Conservation (phyloP, 2,888 invertebrate species). For the Zhuqinia jingwanae region DNA sequence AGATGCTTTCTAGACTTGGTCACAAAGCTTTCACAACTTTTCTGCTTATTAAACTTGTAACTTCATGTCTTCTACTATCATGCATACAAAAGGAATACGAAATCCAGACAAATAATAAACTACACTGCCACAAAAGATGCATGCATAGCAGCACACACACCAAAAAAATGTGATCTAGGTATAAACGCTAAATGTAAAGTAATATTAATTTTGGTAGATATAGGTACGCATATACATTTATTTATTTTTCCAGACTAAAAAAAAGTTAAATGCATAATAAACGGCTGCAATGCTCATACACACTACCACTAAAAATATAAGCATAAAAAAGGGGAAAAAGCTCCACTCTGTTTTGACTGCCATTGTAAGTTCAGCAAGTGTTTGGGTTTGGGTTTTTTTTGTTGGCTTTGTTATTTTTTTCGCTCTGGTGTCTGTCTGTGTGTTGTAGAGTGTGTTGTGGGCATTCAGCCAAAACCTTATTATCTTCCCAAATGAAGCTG, state of each 20-base stretch:
- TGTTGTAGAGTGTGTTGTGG: neutral
- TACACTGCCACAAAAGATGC: too few relatives aligned
- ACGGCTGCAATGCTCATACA: too few relatives aligned
- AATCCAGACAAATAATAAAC: too few relatives aligned
- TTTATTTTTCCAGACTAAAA: neutral
- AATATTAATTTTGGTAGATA: too few relatives aligned
- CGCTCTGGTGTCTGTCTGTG: neutral
- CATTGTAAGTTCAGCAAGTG: neutral
- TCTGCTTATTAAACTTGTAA: too few relatives aligned
- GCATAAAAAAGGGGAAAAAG: neutral
- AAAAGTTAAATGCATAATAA: constrained; percentile 26
- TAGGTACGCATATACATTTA: too few relatives aligned
- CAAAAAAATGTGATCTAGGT: too few relatives aligned
- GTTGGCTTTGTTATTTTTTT: neutral
- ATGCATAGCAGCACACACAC: too few relatives aligned
- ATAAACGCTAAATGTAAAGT: neutral
- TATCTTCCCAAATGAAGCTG: constrained; percentile 17
- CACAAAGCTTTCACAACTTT: too few relatives aligned
- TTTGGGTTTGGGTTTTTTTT: neutral
- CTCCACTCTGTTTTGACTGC: neutral
- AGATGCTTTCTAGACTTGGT: too few relatives aligned
- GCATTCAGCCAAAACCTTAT: constrained; percentile 31
- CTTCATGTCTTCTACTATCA: too few relatives aligned
- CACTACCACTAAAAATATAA: neutral
- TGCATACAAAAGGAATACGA: too few relatives aligned